Percentiles rank a stretch among this genome's conserved stretches.
phyloP scores from a whole-genome alignment of 2,797 vertebrate genomes.

The Eidolon dupreanum region DNA sequence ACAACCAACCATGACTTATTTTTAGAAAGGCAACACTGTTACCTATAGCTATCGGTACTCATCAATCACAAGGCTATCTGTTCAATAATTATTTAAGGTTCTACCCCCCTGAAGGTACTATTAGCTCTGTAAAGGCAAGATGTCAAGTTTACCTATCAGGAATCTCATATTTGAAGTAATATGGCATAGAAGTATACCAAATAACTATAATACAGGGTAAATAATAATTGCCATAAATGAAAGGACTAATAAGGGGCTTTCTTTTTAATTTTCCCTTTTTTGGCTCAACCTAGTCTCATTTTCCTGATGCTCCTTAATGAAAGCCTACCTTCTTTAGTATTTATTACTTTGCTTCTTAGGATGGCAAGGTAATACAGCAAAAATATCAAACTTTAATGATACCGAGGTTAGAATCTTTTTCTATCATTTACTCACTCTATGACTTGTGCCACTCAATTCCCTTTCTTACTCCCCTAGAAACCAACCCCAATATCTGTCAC shows the following conservation, averaged over 20 bases:
- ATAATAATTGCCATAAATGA: not conserved
- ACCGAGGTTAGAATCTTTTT: not conserved
- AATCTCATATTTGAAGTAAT: not conserved
- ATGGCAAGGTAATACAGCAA: not conserved
- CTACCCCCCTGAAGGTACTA: not conserved
- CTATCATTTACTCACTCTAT: not conserved
- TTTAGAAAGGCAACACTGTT: not conserved
- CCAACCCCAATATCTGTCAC: not conserved
- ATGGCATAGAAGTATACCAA: not conserved
- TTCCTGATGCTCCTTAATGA: not conserved
- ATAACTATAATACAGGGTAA: not conserved
- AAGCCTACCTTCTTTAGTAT: not conserved
- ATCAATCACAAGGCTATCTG: not conserved
- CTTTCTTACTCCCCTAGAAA: not conserved
- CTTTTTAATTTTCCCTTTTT: not conserved
- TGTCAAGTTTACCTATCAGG: not conserved
- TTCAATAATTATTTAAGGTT: not conserved
- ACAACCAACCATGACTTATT: not conserved
- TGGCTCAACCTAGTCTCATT: not conserved
- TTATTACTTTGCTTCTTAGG: not conserved
- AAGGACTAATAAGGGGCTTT: not conserved
- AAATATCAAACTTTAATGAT: not conserved
- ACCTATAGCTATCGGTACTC: not conserved
- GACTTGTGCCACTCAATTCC: not conserved
- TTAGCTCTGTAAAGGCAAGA: not conserved